phyloP scores from a whole-genome alignment of 2,888 invertebrate genomes.

The Microdon myrmicae region DNA sequence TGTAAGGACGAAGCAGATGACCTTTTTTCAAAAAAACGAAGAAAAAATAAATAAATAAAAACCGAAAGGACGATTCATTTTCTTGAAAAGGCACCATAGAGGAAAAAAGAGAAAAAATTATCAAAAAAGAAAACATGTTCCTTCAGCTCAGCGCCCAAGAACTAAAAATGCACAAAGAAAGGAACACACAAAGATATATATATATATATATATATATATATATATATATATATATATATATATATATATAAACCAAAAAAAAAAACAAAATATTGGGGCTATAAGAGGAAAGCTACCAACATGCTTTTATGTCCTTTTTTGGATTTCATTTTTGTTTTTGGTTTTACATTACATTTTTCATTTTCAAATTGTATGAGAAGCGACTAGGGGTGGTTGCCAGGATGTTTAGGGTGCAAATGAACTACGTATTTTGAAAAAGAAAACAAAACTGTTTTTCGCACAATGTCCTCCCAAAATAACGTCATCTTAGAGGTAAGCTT shows the following conservation, averaged over 20 bases:
- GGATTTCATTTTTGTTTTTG: constrained; percentile 25
- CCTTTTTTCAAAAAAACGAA: constrained; percentile 16
- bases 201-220: too few relatives aligned
- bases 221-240: constrained; percentile 3
- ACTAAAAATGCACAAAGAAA: constrained; percentile 25
- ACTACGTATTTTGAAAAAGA: too few relatives aligned
- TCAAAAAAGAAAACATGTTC: constrained; percentile 29
- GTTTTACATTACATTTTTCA: constrained; percentile 44
- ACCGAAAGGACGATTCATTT: constrained; percentile 41
- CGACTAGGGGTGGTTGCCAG: constrained; percentile 17
- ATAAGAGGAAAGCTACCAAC: constrained; percentile 47
- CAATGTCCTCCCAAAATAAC: too few relatives aligned
- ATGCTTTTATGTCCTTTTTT: constrained; percentile 25
- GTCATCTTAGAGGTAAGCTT: too few relatives aligned
- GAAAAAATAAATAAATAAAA: constrained; percentile 27
- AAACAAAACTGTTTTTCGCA: too few relatives aligned
- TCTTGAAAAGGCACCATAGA: constrained; percentile 19
- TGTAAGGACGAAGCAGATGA: constrained; percentile 20
- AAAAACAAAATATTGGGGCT: constrained; percentile 41
- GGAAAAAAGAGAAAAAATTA: constrained; percentile 3
- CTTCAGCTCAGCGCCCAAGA: constrained; percentile 42
- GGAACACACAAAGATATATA: too few relatives aligned
- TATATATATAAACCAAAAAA: constrained; percentile 9
- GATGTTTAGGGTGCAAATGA: constrained; percentile 25
- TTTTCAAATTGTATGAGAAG: constrained; percentile 33